A percentile compares a stretch with the other conserved stretches of the same genome.
Conservation (phyloP, 2,113 vertebrate genomes). For the Amia ocellicauda region DNA sequence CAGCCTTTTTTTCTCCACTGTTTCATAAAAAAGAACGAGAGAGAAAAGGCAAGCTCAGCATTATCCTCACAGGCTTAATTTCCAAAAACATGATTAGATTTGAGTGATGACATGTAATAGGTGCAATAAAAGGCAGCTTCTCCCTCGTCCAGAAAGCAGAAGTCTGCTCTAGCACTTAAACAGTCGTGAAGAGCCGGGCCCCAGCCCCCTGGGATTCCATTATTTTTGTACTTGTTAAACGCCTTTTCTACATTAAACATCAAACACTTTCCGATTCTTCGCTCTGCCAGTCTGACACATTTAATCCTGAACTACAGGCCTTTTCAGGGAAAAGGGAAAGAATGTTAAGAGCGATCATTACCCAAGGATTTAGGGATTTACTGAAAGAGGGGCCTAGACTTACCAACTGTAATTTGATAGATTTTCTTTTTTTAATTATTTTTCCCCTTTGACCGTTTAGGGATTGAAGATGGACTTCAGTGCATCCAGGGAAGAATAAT, state of each 20-base stretch:
- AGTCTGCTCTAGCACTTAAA: conserved; percentile 31
- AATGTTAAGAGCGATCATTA: conserved; percentile 33
- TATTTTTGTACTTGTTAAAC: conserved; percentile 16
- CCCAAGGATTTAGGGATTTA: conserved; percentile 29
- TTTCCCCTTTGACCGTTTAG: no score
- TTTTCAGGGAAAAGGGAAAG: conserved; percentile 32
- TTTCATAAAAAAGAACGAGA: conserved; percentile 27
- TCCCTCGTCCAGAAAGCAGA: conserved; percentile 36
- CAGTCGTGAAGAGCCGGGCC: conserved; percentile 31
- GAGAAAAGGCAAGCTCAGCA: conserved; percentile 54
- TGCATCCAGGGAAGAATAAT: no score
- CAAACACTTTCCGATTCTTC: conserved; percentile 24
- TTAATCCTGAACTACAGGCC: conserved; percentile 24
- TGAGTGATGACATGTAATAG: conserved; percentile 58
- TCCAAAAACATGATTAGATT: conserved; percentile 62
- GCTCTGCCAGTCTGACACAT: conserved; percentile 4
- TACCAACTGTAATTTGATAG: conserved; percentile 14
- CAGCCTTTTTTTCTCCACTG: conserved; percentile 34
- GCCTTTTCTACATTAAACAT: conserved; percentile 20
- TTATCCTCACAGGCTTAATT: conserved; percentile 53
- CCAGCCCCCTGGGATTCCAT: conserved; percentile 17
- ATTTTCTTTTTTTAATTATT: conserved; percentile 18
- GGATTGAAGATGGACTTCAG: no score
- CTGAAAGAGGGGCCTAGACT: conserved; percentile 3
- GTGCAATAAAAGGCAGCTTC: conserved; percentile 34